A percentile compares a stretch with the other conserved stretches of the same genome.
Conservation (phyloP, 2,113 vertebrate genomes). For the Neogobius melanostomus region DNA sequence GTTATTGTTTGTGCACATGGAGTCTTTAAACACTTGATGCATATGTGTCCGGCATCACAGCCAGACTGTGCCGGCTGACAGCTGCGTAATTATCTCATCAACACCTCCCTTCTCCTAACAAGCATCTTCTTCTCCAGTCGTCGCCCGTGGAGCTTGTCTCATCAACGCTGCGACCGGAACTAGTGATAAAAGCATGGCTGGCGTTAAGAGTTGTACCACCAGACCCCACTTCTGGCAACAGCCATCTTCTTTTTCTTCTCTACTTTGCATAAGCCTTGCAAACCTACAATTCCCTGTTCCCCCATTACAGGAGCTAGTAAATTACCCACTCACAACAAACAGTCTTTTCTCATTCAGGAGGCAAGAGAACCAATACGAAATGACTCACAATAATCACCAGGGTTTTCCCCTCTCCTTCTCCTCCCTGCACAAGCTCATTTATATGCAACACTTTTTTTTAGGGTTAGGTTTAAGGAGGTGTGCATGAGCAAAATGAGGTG, state of each 20-base stretch:
- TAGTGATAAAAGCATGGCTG: constrained; percentile 56
- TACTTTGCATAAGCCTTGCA: constrained; percentile 31
- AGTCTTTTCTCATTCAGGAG: constrained; percentile 24
- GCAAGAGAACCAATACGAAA: constrained; percentile 29
- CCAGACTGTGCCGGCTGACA: constrained; percentile 53
- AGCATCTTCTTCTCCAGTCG: constrained; percentile 47
- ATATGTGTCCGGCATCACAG: constrained; percentile 6
- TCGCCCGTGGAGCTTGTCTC: constrained; percentile 39
- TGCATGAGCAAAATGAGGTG: constrained; percentile 20
- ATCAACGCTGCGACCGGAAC: constrained; percentile 36
- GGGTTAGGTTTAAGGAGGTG: neutral
- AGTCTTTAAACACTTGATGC: constrained; percentile 14
- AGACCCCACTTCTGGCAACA: constrained; percentile 20
- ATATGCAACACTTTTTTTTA: neutral
- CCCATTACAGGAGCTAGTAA: constrained; percentile 48
- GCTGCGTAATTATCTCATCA: constrained; percentile 71
- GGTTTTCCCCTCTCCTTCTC: neutral
- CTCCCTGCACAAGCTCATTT: constrained; percentile 3
- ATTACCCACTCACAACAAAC: constrained; percentile 26
- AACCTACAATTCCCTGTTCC: constrained; percentile 23
- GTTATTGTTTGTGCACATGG: constrained; percentile 8
- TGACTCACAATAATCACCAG: constrained; percentile 14
- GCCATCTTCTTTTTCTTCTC: constrained; percentile 25
- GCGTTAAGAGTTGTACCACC: constrained; percentile 43
- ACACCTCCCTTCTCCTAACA: constrained; percentile 63